phyloP scores from a whole-genome alignment of 2,113 vertebrate genomes.

The Megaleporinus macrocephalus region DNA sequence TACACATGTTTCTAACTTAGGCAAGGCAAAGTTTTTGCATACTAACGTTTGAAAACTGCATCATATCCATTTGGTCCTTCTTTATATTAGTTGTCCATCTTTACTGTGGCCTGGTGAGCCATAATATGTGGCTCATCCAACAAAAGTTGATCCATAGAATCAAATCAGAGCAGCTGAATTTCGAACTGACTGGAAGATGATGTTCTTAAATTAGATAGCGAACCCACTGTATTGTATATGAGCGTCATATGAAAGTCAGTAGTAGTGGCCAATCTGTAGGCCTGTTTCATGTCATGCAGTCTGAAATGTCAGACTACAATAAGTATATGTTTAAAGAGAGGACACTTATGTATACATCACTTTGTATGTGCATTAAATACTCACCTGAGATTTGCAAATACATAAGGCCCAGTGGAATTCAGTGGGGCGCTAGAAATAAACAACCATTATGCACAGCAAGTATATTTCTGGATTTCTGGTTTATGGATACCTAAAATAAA shows the following conservation, averaged over 20 bases:
- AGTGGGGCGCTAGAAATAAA: not conserved
- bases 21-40: conserved; percentile 8
- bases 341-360: not conserved
- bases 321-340: not conserved
- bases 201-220: not conserved
- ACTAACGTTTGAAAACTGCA: not conserved
- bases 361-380: not conserved
- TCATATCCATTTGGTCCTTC: not conserved
- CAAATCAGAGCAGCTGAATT: not conserved
- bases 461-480: not conserved
- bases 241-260: not conserved
- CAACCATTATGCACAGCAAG: not conserved
- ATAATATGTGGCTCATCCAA: not conserved
- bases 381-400: not conserved
- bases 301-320: not conserved
- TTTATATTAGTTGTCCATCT: conserved; percentile 5
- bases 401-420: not conserved
- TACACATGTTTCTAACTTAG: conserved; percentile 17
- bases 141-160: not conserved
- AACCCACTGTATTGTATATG: not conserved
- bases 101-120: not conserved
- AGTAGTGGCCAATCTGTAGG: conserved; percentile 1
- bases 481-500: not conserved
- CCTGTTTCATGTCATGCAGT: not conserved
- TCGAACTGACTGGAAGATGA: not conserved